Evolutionary conservation across 2,888 invertebrate species (phyloP), one percentile per base, ranked within the genome.

Genomic region (Aporophyla nigra): DNA sequence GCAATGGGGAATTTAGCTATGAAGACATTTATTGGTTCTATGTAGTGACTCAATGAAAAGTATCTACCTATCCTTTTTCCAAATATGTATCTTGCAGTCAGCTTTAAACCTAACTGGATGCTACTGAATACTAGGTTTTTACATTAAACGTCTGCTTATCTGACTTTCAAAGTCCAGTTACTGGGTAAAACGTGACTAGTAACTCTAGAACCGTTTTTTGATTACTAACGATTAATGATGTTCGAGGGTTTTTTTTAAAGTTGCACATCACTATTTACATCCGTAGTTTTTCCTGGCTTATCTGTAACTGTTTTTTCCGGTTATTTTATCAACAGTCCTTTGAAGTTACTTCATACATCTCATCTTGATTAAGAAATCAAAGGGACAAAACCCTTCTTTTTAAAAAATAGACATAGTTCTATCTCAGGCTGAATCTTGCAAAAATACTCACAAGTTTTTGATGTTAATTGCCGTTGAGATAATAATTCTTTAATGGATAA

Each of bases 1-100:
- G 54, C 43, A 80, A 63, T 80, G 62, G 43, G 33, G 12, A 80
- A 33, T 58, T 49, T 0, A 0, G 5, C 0, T 14, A 46, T 56
- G 27, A 16, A 62, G 54, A 51, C n/a, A 59, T 63, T 33, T 40
- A 3, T 33, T 56, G 10, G 21, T 12, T 61, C 33, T 40, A 21
- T 33, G 21, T 33, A 33, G 12, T 61, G 61, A 61, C 33, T 61
- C 33, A 33, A 33, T 61, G 33, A 33, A 33, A 33, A 33, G 12
- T 12, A 21, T 40, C 21, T 12, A 5, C 9, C 27, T 2, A 27
- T 10, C 59, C 5, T 27, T 27, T 27, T 27, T 5, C 10, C 9
- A 59, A 16, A 1, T 56, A 24, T 24, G 16, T 33, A 33, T 33
- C 3, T 16, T 58, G 58, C 1, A 7, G 27, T 58, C 9, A 16